Conservation (phyloP, 2,797 vertebrate genomes). For the Hydrophis major region DNA sequence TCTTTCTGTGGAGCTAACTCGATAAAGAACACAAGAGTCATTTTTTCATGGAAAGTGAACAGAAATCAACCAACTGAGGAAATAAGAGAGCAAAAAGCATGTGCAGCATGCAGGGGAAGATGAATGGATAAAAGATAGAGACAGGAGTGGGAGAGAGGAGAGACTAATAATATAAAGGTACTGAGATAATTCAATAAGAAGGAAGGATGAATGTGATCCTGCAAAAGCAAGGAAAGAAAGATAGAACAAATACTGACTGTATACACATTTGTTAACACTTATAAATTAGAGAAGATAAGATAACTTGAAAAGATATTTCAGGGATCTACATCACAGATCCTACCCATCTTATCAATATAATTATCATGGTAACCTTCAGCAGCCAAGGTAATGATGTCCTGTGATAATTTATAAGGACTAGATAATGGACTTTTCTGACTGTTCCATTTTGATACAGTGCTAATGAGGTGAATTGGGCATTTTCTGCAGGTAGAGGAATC, state of each 20-base stretch:
- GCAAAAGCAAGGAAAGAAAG: neutral
- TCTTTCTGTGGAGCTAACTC: neutral
- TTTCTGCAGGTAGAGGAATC: neutral
- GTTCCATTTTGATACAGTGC: conserved; percentile 5
- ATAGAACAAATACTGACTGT: neutral
- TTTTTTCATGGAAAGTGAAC: neutral
- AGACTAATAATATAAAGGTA: neutral
- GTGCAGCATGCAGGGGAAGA: neutral
- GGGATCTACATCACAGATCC: conserved; percentile 41
- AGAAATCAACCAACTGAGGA: neutral
- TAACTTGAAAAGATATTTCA: conserved; percentile 30
- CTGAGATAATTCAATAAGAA: neutral
- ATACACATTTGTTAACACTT: conserved; percentile 21
- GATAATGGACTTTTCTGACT: neutral
- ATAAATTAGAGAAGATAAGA: conserved; percentile 17
- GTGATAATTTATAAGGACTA: conserved; percentile 15
- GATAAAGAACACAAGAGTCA: neutral
- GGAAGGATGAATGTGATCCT: neutral
- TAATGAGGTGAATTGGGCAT: neutral
- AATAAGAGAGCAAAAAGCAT: neutral
- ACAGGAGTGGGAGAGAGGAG: neutral
- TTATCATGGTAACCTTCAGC: neutral
- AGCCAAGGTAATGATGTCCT: conserved; percentile 24
- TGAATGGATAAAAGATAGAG: fast-evolving
- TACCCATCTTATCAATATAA: conserved; percentile 49